Base-by-base conservation (phyloP, 2,113 vertebrate species). In the Microtus ochrogaster region DNA sequence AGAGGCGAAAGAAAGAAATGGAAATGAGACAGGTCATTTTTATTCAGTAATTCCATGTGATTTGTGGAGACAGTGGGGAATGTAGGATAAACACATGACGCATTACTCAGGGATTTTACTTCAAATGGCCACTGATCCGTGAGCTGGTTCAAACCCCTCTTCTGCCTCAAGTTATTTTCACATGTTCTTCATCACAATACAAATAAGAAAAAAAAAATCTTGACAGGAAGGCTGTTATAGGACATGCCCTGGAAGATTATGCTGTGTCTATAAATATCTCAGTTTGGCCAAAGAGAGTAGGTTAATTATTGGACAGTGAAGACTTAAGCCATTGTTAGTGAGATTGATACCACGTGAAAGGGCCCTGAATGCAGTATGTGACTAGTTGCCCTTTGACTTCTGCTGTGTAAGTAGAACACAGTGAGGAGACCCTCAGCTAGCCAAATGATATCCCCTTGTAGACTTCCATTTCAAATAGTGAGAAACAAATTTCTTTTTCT, bases 1-100 rank as follows among this genome's bases (percentile, higher is more conserved):
- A 17, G 12, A 13, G 61, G 4, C 3, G 94, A 92, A 97, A 96
- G 7, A 1, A 28, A 93, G 9, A n/a, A 17, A 79, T 70, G 10
- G 9, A 68, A 96, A 52, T 83, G 93, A 86, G 58, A 90, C 21
- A 55, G 1, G 76, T 0, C 0, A 39, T 93, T 96, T 96, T 5
- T 95, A 96, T 90, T 88, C 12, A 66, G 77, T 14, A 12, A 96
- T 41, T 97, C 91, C 89, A 0, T 87, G 13, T 90, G 96, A 96
- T 94, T 96, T 95, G 95, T 96, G 58, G 33, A 12, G 4, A 78
- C 3, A 3, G 28, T 30, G 30, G 55, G 95, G 61, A 76, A 41
- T 61, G 26, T 79, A 68, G 30, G 7, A 49, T 88, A 55, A 97
- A 66, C 0, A 14, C 58, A 52, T 41, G 10, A 13, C 24, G 90